Evolutionary conservation across 2,113 vertebrate genomes (phyloP).

Genomic region (Murina feae): DNA sequence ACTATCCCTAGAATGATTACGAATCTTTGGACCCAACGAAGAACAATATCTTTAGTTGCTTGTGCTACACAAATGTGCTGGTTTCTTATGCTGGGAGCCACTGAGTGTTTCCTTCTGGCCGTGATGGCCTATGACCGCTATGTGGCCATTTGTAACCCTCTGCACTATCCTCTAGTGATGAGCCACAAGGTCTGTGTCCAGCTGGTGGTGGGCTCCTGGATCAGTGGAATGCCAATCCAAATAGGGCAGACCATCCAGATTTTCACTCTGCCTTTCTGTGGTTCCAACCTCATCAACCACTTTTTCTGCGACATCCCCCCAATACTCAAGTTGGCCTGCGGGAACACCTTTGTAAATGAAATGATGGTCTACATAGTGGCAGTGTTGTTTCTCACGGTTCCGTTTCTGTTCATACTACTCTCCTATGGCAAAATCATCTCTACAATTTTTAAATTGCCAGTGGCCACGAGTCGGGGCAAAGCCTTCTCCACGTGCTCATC

Average conservation of each 20-base stretch:
- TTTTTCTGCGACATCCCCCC: constrained; percentile 22
- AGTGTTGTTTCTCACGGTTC: fast-evolving
- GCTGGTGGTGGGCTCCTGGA: background rate
- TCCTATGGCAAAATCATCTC: constrained; percentile 62
- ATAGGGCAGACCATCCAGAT: background rate
- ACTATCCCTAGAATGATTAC: constrained; percentile 19
- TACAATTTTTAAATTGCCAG: constrained; percentile 27
- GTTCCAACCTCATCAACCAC: background rate
- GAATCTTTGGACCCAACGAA: background rate
- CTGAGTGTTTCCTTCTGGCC: constrained; percentile 2
- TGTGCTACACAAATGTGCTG: constrained; percentile 41
- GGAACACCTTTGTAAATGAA: background rate
- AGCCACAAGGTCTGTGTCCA: background rate
- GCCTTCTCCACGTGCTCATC: constrained; percentile 62
- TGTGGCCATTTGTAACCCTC: constrained; percentile 26
- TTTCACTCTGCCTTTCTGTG: constrained; percentile 49
- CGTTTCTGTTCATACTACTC: background rate
- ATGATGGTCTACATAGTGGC: background rate
- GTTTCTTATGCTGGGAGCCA: background rate
- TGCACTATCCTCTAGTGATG: constrained; percentile 45
- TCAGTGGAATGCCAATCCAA: background rate
- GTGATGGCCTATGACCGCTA: constrained; percentile 50
- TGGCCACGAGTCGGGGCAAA: constrained; percentile 2
- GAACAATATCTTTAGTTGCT: background rate
- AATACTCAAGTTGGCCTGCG: background rate